Conservation (phyloP, 2,113 vertebrate genomes). For the human region GRCh38 chr13:74184001-74184500, state of each 20-base stretch:
- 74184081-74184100: not conserved
- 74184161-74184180: not conserved
- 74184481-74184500: conserved; percentile 41
- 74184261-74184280: conserved; percentile 1
- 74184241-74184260: not conserved
- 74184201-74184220: not conserved
- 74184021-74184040: not conserved
- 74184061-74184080: not conserved
- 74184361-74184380: not conserved
- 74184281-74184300: not conserved
- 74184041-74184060: not conserved
- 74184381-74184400: not conserved
- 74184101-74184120: not conserved
- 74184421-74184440: conserved; percentile 17
- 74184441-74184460: conserved; percentile 15
- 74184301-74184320: not conserved
- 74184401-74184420: not conserved
- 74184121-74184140: not conserved
- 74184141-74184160: not conserved
- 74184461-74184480: conserved; percentile 46
- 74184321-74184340: not conserved
- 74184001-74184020: not conserved
- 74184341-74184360: not conserved
- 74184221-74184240: not conserved
- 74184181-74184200: not conserved